These are phyloP conservation scores for Drosophila birchii DNA, from an alignment of 2,888 invertebrate genomes.

Conservation along the genomic window DNA sequence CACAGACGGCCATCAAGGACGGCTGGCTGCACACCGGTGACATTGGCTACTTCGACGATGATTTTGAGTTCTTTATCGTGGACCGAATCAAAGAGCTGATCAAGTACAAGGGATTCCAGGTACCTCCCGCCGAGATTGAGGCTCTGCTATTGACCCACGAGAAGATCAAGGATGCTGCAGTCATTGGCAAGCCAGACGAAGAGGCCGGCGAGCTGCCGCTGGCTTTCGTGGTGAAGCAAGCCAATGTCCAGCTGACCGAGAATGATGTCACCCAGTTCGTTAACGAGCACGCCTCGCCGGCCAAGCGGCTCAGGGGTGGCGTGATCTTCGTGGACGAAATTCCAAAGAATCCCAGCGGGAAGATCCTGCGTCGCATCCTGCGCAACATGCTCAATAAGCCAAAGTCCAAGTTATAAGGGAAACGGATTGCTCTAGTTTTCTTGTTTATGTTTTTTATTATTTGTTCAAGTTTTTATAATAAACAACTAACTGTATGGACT, in stretches of 20 bases:
- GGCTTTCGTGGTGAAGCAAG: slow-evolving; percentile 90
- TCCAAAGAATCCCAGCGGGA: slow-evolving; percentile 92
- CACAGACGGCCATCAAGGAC: slow-evolving; percentile 88
- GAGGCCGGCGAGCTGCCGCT: slow-evolving; percentile 90
- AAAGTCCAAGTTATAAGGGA: slow-evolving; percentile 83
- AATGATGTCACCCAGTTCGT: slow-evolving; percentile 87
- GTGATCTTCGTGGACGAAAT: slow-evolving; percentile 90
- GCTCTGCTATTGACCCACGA: slow-evolving; percentile 90
- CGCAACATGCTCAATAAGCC: slow-evolving; percentile 80
- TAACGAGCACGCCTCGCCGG: slow-evolving; percentile 87
- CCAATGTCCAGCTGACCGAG: slow-evolving; percentile 85
- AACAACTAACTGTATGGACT: slow-evolving; percentile 70
- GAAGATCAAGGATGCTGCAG: slow-evolving; percentile 91
- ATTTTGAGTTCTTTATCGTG: slow-evolving; percentile 91
- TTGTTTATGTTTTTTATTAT: slow-evolving; percentile 92
- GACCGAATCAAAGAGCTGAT: slow-evolving; percentile 95
- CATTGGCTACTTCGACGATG: slow-evolving; percentile 91
- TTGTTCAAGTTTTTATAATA: slow-evolving; percentile 66
- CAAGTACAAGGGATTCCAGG: slow-evolving; percentile 94
- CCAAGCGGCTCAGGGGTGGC: slow-evolving; percentile 91
- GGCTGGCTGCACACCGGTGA: slow-evolving; percentile 93
- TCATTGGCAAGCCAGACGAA: slow-evolving; percentile 91
- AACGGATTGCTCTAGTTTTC: slow-evolving; percentile 89
- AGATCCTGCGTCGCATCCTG: slow-evolving; percentile 89
- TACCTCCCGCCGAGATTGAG: slow-evolving; percentile 95